Base-by-base conservation (phyloP, 2,888 invertebrate species). In the Girardia tigrina region DNA sequence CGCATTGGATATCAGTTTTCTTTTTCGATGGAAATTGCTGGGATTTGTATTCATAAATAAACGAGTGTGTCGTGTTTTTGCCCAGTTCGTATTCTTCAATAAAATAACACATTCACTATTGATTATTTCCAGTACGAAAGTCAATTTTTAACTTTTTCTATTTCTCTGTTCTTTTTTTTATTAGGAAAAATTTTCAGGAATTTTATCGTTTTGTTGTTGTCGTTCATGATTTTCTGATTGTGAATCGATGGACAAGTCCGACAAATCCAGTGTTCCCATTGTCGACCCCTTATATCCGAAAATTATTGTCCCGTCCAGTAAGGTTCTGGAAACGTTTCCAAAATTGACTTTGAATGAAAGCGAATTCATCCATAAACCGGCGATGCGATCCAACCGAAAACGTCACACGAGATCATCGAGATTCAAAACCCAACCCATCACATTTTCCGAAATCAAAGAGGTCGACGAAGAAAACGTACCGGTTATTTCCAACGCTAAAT, bases 381-480 rank as follows among this genome's bases (percentile, higher is more conserved):
- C n/a, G 20, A 2, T n/a, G 4, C 4, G 29, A 29, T 36, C 73
- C 4, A 26, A 29, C 20, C 26, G 29, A 29, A 27, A 29, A 42
- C 85, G 86, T 70, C 81, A 85, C 78, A 78, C 86, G 83, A 79
- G 82, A 56, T 78, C 85, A 79, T 79, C 83, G 1, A 84, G 89
- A 71, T 88, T 88, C 81, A 87, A 88, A 79, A 89, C 90, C 36
- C 88, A 88, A 82, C 89, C 90, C 0, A 88, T 90, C 78, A 90
- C 90, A 70, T 90, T 90, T 83, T 88, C 89, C 56, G 90, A 90
- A 85, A 90, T 90, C 79, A 85, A 89, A 87, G 89, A 89, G 84
- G 89, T 89, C 23, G 89, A 89, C 80, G 89, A 89, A 81, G 89
- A 89, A 8, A 12, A n/a, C 27, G 28, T 28, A 14, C 23, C 20